Evolutionary conservation across 2,888 invertebrate species (phyloP).

Genomic region (Lasioglossum calceatum): DNA sequence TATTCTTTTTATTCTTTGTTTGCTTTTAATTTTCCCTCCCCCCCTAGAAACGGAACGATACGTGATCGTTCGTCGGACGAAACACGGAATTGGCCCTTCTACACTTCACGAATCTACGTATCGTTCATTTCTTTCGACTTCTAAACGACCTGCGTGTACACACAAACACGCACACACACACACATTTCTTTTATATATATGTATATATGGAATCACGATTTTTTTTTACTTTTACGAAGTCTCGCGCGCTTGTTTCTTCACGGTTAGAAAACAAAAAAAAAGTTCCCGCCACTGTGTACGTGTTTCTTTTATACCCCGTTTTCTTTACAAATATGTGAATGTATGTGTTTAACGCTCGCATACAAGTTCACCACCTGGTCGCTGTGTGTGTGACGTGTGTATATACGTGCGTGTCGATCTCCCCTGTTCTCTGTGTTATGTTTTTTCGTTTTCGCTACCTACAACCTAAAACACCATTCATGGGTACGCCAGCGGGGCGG

Average conservation of each 20-base stretch:
- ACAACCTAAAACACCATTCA: constrained; percentile 65
- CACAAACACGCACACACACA: neutral
- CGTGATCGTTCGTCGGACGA: constrained; percentile 68
- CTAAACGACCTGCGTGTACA: constrained; percentile 64
- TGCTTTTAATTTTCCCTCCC: neutral
- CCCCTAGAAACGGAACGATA: constrained; percentile 59
- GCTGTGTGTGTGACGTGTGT: neutral
- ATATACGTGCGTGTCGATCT: neutral
- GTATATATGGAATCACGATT: constrained; percentile 58
- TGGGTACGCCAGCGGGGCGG: constrained; percentile 34
- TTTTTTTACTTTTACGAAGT: constrained; percentile 62
- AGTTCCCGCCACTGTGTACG: constrained; percentile 60
- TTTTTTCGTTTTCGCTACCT: constrained; percentile 53
- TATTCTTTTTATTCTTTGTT: neutral
- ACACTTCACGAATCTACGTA: constrained; percentile 48
- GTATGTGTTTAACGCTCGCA: constrained; percentile 58
- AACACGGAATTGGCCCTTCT: constrained; percentile 63
- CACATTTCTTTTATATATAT: neutral
- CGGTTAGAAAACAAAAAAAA: constrained; percentile 70
- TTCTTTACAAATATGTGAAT: constrained; percentile 67
- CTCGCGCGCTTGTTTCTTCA: constrained; percentile 51
- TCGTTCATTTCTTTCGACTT: constrained; percentile 61
- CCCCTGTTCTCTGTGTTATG: neutral
- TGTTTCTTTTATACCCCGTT: constrained; percentile 12
- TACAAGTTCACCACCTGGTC: constrained; percentile 49